A percentile compares a stretch with the other conserved stretches of the same genome.
Evolutionary conservation across 1,140 invertebrate species (phyloP).

Genomic region (Achroia grisella): DNA sequence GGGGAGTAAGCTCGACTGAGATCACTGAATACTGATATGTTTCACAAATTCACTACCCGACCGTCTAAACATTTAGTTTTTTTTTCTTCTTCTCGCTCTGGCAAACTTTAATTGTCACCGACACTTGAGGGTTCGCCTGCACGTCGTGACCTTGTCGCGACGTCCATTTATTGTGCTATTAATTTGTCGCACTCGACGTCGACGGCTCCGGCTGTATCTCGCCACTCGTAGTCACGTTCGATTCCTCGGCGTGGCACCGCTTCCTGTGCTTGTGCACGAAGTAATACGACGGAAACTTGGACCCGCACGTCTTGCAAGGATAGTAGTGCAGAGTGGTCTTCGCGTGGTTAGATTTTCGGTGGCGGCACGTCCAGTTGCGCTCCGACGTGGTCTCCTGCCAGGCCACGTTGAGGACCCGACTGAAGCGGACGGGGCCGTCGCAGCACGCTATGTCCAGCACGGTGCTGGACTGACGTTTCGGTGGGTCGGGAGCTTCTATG

Average conservation of each 20-base stretch:
- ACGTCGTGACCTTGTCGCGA: no score
- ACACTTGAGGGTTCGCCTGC: no score
- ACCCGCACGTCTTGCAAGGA: conserved; percentile 93
- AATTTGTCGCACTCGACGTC: conserved; percentile 28
- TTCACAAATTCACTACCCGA: conserved; percentile 15
- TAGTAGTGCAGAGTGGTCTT: conserved; percentile 93
- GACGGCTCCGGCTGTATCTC: conserved; percentile 40
- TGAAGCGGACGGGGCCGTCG: conserved; percentile 90
- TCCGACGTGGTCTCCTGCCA: conserved; percentile 63
- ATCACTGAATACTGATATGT: conserved; percentile 42
- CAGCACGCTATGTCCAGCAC: conserved; percentile 89
- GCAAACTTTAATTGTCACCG: neutral
- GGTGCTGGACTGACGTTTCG: conserved; percentile 21
- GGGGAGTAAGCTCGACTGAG: conserved; percentile 27
- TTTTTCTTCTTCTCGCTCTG: neutral
- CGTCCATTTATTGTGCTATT: neutral
- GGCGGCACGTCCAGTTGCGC: conserved; percentile 68
- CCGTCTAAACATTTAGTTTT: neutral
- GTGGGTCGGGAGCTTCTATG: conserved; percentile 37
- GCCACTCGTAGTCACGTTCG: conserved; percentile 24
- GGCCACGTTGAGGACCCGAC: conserved; percentile 41
- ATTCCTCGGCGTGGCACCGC: conserved; percentile 83
- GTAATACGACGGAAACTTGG: conserved; percentile 93
- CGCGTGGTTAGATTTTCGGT: conserved; percentile 50
- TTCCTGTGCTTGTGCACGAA: conserved; percentile 94